These are phyloP conservation scores for Calliphora vicina DNA, from an alignment of 1,140 invertebrate genomes.

Conservation along the genomic window DNA sequence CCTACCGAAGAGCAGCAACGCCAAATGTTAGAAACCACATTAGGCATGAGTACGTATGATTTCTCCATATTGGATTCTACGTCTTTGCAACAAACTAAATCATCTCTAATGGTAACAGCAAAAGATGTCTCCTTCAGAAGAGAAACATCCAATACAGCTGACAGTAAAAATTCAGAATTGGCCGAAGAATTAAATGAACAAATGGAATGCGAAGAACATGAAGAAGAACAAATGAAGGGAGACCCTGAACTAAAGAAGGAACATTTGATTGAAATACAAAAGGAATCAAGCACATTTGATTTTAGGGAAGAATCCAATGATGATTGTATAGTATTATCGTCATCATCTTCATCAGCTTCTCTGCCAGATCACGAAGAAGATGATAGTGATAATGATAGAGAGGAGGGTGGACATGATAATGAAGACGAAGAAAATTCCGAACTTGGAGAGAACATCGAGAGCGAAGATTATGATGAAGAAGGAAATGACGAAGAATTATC, in stretches of 20 bases:
- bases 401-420: background rate
- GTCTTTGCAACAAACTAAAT: slow-evolving; percentile 18
- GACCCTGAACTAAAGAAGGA: background rate
- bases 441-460: background rate
- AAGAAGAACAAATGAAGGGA: background rate
- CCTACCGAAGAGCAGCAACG: slow-evolving; percentile 4
- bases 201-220: slow-evolving; percentile 17
- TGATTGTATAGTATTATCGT: slow-evolving; percentile 33
- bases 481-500: background rate
- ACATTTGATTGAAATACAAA: background rate
- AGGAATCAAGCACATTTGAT: background rate
- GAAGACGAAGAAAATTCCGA: background rate
- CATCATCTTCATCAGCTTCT: slow-evolving; percentile 10
- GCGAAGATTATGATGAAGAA: slow-evolving; percentile 17
- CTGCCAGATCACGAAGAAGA: background rate
- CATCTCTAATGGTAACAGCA: slow-evolving; percentile 1
- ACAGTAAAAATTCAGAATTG: background rate
- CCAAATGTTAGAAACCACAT: slow-evolving; percentile 52
- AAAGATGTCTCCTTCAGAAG: background rate
- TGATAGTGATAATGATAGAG: slow-evolving; percentile 15
- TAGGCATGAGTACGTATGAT: slow-evolving; percentile 57
- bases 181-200: slow-evolving; percentile 18
- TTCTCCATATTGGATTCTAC: slow-evolving; percentile 37
- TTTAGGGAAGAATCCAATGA: slow-evolving; percentile 16
- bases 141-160: background rate